phyloP scores from a whole-genome alignment of 2,797 vertebrate species.

The Scarus forsteni region DNA sequence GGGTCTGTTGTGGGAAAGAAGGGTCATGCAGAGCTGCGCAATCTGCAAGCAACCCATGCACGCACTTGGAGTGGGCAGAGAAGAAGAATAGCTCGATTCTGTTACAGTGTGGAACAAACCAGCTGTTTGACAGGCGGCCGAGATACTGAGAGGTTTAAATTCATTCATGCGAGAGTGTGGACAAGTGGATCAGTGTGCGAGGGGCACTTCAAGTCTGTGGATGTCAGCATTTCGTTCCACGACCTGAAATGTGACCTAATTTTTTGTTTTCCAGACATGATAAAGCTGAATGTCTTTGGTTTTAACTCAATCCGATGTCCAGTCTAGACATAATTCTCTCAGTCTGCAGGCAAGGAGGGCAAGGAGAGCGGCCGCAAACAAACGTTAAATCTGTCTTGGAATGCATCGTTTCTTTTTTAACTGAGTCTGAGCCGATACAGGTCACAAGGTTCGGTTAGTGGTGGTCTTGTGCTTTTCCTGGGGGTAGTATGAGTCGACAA shows the following conservation, averaged over 20 bases:
- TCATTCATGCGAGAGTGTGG: not conserved
- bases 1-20: slow-evolving; percentile 48
- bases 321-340: slow-evolving; percentile 33
- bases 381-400: slow-evolving; percentile 5
- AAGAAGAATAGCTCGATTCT: slow-evolving; percentile 67
- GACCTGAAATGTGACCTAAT: slow-evolving; percentile 45
- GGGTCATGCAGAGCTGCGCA: slow-evolving; percentile 52
- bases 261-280: slow-evolving; percentile 41
- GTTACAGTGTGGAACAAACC: slow-evolving; percentile 61
- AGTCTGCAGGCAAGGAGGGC: slow-evolving; percentile 1
- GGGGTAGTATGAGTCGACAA: slow-evolving; percentile 5
- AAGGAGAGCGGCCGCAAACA: not conserved
- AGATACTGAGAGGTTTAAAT: slow-evolving; percentile 7
- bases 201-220: slow-evolving; percentile 25
- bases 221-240: slow-evolving; percentile 20
- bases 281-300: slow-evolving; percentile 35
- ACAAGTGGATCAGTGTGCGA: slow-evolving; percentile 5
- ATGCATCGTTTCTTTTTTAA: slow-evolving; percentile 3
- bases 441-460: slow-evolving; percentile 25
- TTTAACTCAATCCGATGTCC: slow-evolving; percentile 29
- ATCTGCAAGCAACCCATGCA: slow-evolving; percentile 28
- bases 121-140: slow-evolving; percentile 44
- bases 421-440: slow-evolving; percentile 2
- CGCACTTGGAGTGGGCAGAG: slow-evolving; percentile 44
- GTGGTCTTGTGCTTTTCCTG: slow-evolving; percentile 1